Evolutionary conservation across 2,113 vertebrate genomes (phyloP).

Genomic region (Cranoglanis bouderius): DNA sequence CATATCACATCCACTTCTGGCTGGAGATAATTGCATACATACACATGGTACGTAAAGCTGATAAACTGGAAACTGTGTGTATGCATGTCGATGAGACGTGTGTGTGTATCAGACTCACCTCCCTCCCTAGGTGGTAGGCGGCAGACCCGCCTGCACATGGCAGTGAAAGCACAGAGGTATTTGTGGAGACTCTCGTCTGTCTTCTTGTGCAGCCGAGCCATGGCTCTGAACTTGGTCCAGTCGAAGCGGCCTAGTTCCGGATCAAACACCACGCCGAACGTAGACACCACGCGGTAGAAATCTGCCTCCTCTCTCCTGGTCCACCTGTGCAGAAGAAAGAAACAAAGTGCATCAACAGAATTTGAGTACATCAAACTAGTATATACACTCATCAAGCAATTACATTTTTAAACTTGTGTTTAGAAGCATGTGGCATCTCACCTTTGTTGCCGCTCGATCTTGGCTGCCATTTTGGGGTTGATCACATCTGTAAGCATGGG

Average conservation of each 20-base stretch:
- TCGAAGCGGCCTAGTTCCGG: slow-evolving; percentile 89
- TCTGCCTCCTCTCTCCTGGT: slow-evolving; percentile 97
- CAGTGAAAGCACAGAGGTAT: slow-evolving; percentile 92
- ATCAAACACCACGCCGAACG: slow-evolving; percentile 97
- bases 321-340: slow-evolving; percentile 78
- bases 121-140: slow-evolving; percentile 92
- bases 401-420: not conserved
- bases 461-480: slow-evolving; percentile 95
- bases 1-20: not conserved
- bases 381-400: not conserved
- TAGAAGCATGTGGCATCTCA: slow-evolving; percentile 51
- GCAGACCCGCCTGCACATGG: slow-evolving; percentile 96
- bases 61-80: not conserved
- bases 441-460: slow-evolving; percentile 97
- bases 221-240: slow-evolving; percentile 98
- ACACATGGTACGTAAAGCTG: no score
- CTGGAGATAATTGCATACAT: not conserved
- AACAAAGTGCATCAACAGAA: not conserved
- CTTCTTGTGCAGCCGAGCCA: slow-evolving; percentile 97
- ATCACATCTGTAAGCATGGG: slow-evolving; percentile 81
- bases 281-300: slow-evolving; percentile 97
- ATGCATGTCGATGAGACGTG: not conserved
- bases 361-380: not conserved
- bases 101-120: slow-evolving; percentile 66
- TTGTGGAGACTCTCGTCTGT: slow-evolving; percentile 96